Evolutionary conservation across 2,113 vertebrate species (phyloP).

Genomic region (Aplodontia rufa): DNA sequence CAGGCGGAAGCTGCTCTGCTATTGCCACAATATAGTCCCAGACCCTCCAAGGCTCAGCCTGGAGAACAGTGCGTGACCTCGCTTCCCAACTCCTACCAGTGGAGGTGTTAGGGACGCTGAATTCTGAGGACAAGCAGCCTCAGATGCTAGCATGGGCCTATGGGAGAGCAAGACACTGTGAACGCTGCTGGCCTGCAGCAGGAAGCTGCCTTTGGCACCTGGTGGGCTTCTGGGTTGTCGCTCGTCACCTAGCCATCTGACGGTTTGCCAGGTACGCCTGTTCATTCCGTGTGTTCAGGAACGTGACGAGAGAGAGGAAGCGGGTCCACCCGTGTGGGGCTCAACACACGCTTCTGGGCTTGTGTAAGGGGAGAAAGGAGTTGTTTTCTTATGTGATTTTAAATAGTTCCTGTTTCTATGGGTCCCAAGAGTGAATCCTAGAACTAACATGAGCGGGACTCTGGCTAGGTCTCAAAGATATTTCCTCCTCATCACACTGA

Average conservation of each 20-base stretch:
- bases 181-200: no score
- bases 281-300: neutral
- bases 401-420: neutral
- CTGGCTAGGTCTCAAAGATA: neutral
- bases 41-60: neutral
- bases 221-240: neutral
- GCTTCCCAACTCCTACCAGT: neutral
- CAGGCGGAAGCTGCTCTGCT: neutral
- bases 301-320: neutral
- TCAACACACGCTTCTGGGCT: neutral
- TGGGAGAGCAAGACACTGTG: slow-evolving; percentile 5
- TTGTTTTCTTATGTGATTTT: neutral
- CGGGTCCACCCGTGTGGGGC: rapidly evolving
- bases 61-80: no score
- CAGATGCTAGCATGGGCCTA: neutral
- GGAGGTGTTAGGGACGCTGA: neutral
- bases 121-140: neutral
- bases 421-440: neutral
- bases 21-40: neutral
- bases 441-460: neutral
- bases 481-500: neutral
- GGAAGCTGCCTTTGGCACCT: neutral
- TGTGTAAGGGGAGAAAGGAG: neutral
- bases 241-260: neutral
- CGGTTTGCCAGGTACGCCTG: neutral